Percentiles rank a stretch among this genome's conserved stretches.
Conservation (phyloP, 1,140 invertebrate species). For the Zaprionus camerounensis region DNA sequence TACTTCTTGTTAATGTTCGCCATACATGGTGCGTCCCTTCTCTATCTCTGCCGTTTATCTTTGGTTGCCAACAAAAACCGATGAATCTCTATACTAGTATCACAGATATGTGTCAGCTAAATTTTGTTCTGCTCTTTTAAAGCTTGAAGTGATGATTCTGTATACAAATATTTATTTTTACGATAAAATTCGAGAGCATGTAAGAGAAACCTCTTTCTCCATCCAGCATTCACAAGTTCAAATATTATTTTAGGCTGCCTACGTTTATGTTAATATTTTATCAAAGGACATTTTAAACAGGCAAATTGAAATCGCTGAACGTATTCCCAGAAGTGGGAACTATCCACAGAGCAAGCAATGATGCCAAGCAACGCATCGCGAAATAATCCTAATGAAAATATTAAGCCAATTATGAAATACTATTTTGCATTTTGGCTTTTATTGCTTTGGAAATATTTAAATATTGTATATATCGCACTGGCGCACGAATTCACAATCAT, state of each 20-base stretch:
- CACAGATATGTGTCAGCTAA: neutral
- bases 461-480: constrained; percentile 1
- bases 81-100: neutral
- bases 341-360: neutral
- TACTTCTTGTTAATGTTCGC: constrained; percentile 22
- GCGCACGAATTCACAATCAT: constrained; percentile 26
- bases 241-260: neutral
- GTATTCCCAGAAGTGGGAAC: neutral
- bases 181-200: neutral
- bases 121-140: neutral
- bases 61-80: neutral
- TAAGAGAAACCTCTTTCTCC: neutral
- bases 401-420: neutral
- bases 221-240: neutral
- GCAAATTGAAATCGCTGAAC: neutral
- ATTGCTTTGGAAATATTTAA: constrained; percentile 22
- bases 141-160: neutral
- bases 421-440: constrained; percentile 4
- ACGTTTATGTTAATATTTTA: constrained; percentile 3
- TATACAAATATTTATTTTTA: neutral
- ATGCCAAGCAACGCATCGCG: neutral
- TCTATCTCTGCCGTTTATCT: neutral
- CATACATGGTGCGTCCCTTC: neutral
- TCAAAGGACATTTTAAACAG: neutral
- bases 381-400: neutral